A percentile compares a stretch with the other conserved stretches of the same genome.
These are phyloP conservation scores for Tamandua tetradactyla DNA, from an alignment of 2,797 vertebrate species.

Conservation along the genomic window DNA sequence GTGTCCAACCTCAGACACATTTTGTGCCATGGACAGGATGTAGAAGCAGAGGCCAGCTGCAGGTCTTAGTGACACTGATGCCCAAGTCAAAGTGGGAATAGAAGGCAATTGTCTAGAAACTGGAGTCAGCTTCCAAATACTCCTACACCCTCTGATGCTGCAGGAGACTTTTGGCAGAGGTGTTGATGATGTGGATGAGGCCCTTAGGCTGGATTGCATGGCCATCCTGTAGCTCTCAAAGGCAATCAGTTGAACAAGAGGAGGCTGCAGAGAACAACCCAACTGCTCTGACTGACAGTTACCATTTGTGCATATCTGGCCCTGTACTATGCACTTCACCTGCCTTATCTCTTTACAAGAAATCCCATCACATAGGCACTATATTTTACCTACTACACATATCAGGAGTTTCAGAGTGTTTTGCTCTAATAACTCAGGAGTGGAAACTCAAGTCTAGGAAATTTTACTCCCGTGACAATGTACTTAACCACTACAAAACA, in stretches of 20 bases:
- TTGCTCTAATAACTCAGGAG: neutral
- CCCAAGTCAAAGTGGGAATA: conserved; percentile 41
- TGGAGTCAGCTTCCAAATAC: conserved; percentile 50
- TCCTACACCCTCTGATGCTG: neutral
- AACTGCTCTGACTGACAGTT: too few species aligned
- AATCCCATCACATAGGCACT: neutral
- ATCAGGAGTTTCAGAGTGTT: neutral
- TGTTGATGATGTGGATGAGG: conserved; percentile 52
- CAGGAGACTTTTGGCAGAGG: conserved; percentile 23
- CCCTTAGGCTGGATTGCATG: conserved; percentile 63
- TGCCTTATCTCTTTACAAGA: neutral
- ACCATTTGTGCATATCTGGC: neutral
- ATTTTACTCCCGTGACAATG: neutral
- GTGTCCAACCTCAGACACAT: conserved; percentile 75
- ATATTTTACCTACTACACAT: neutral
- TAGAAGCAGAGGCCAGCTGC: conserved; percentile 10
- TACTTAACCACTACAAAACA: neutral
- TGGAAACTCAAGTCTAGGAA: neutral
- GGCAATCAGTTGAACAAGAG: conserved; percentile 40
- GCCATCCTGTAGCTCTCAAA: conserved; percentile 53
- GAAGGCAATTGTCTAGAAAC: conserved; percentile 63
- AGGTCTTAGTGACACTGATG: neutral
- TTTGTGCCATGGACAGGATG: conserved; percentile 76
- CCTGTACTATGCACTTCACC: neutral
- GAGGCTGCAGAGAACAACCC: neutral